These are phyloP conservation scores for Pseudomyrmex concolor DNA, from an alignment of 1,140 invertebrate species.

Conservation along the genomic window DNA sequence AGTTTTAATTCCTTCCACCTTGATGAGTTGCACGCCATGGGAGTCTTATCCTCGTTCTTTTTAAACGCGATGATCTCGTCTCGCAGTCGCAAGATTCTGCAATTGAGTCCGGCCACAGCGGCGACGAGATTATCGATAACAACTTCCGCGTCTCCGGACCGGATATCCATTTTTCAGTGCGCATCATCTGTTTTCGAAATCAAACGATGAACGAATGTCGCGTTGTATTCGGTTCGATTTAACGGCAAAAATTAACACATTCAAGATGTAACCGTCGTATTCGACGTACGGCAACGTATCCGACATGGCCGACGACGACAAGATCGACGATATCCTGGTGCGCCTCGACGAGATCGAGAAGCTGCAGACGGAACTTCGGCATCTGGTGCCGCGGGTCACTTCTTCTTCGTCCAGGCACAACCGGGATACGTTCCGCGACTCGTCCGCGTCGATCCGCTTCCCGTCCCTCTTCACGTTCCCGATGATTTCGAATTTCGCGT, in stretches of 20 bases:
- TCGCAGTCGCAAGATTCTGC: constrained; percentile 62
- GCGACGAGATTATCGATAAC: background rate
- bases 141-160: constrained; percentile 43
- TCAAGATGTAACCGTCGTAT: constrained; percentile 24
- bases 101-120: constrained; percentile 59
- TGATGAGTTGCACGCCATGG: background rate
- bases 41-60: background rate
- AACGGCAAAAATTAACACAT: background rate
- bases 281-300: too few species aligned
- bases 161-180: too few species aligned
- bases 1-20: constrained; percentile 5
- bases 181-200: constrained; percentile 10
- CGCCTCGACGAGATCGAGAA: constrained; percentile 71
- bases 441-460: constrained; percentile 37
- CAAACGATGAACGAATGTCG: constrained; percentile 1
- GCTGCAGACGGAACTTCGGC: constrained; percentile 64
- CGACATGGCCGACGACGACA: constrained; percentile 51
- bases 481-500: constrained; percentile 14
- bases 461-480: constrained; percentile 48
- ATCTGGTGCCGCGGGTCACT: constrained; percentile 45
- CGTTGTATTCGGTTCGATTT: constrained; percentile 25
- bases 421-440: constrained; percentile 5
- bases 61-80: constrained; percentile 65
- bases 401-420: constrained; percentile 10
- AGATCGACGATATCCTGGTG: constrained; percentile 53